These are phyloP conservation scores for Calliphora vomitoria DNA, from an alignment of 2,888 invertebrate genomes.

Conservation along the genomic window DNA sequence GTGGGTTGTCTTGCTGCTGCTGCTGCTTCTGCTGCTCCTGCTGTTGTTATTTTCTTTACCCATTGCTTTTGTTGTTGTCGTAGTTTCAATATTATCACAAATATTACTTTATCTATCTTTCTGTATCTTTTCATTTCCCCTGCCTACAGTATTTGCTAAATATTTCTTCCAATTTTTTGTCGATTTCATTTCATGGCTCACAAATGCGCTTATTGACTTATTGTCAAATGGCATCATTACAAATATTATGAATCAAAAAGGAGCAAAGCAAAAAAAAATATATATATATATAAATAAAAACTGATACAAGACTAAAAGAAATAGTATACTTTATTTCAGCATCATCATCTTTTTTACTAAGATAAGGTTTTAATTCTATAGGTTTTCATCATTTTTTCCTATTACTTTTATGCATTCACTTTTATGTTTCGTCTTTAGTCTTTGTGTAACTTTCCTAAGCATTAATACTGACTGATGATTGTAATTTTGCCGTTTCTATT, in stretches of 20 bases:
- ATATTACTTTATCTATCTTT: conserved; percentile 43
- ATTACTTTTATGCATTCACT: not conserved
- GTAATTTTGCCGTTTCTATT: conserved; percentile 46
- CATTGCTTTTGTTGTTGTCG: not conserved
- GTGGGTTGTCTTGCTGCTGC: conserved; percentile 19
- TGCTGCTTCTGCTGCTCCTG: not conserved
- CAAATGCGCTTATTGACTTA: conserved; percentile 75
- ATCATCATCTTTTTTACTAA: conserved; percentile 42
- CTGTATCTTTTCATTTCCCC: not conserved
- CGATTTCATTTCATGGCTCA: conserved; percentile 52
- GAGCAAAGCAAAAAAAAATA: not conserved
- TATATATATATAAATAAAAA: not conserved
- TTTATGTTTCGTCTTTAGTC: conserved; percentile 26
- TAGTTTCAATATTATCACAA: conserved; percentile 36
- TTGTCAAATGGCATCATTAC: conserved; percentile 75
- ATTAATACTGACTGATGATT: conserved; percentile 66
- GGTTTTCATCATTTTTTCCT: conserved; percentile 21
- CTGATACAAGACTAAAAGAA: conserved; percentile 3
- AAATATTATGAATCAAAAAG: conserved; percentile 45
- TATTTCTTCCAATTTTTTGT: not conserved
- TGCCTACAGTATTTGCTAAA: not conserved
- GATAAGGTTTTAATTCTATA: conserved; percentile 66
- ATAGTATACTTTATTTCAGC: conserved; percentile 18
- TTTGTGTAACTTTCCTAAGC: conserved; percentile 20
- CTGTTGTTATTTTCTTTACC: not conserved